phyloP scores from a whole-genome alignment of 2,113 vertebrate genomes.

The Corapipo altera region DNA sequence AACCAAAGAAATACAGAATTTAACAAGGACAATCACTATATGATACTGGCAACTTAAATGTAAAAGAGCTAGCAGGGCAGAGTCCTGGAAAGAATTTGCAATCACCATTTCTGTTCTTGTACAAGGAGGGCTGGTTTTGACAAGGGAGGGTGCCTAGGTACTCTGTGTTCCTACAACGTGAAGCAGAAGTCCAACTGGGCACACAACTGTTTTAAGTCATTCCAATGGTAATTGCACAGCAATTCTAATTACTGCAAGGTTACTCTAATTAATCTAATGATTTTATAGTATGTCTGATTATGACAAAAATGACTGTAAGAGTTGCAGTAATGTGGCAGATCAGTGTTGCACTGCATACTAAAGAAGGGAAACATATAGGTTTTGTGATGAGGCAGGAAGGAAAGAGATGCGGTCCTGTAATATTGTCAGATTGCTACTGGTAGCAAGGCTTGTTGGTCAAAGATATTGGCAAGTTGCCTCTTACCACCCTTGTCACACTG shows the following conservation, averaged over 20 bases:
- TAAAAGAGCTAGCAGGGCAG: background rate
- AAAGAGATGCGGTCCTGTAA: background rate
- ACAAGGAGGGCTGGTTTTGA: background rate
- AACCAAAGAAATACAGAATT: background rate
- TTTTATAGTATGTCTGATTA: background rate
- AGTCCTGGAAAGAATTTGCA: background rate
- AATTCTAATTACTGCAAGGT: background rate
- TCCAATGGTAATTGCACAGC: background rate
- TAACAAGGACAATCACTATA: background rate
- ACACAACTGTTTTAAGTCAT: background rate
- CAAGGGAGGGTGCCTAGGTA: background rate
- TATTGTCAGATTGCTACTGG: background rate
- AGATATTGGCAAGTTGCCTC: background rate
- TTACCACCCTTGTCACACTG: background rate
- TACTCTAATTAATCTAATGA: background rate
- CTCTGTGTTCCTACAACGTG: background rate
- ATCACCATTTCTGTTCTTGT: background rate
- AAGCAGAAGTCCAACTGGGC: background rate
- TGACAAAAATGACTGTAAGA: background rate
- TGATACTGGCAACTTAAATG: accelerated
- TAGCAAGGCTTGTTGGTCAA: background rate
- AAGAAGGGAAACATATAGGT: background rate
- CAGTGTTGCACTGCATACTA: background rate
- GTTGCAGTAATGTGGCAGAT: background rate
- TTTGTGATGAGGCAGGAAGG: background rate